Evolutionary conservation across 2,113 vertebrate genomes (phyloP), one percentile per base, ranked within the genome.

Genomic region (Poecilia latipinna): DNA sequence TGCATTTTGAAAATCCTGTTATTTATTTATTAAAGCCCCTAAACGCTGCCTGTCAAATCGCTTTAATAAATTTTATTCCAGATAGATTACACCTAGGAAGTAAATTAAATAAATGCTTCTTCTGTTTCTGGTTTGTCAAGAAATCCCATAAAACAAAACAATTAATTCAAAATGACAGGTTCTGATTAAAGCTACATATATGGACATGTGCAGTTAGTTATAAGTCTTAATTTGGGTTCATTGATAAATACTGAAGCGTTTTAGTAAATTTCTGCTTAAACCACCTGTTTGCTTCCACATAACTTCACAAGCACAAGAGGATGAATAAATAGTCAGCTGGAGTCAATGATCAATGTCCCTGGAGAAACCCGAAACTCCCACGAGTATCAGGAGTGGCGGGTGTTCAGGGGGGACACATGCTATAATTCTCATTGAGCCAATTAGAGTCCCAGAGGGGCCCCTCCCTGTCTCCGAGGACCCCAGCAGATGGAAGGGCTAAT

Each of bases 351-450:
- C 65, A 74, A 1, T 31, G 65, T 93, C 91, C 72, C 84, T 64
- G 78, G 88, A 68, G 90, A 86, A 64, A 31, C 82, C 61, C 61
- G 79, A 73, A 90, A 84, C 83, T 90, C 88, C 78, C 79, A 54
- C 76, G 84, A 79, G 82, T 86, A 65, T 89, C 77, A 65, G 72
- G 60, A 65, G 74, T 67, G 76, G 84, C 81, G 82, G 75, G 64
- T 77, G 61, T 75, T 78, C 72, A 57, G 26, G 26, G 65, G 32
- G 76, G 78, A 85, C 84, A 82, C 57, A 48, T 79, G 63, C 77
- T 90, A 75, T 93, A 93, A 95, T 93, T 92, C 87, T 65, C 86
- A 90, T 85, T 93, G 88, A 94, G 91, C 92, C 93, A 91, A 93
- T 95, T 94, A 94, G 75, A 74, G 77, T 68, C 91, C 82, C 91